Conservation (phyloP, 2,888 invertebrate genomes). For the Lypha dubia region DNA sequence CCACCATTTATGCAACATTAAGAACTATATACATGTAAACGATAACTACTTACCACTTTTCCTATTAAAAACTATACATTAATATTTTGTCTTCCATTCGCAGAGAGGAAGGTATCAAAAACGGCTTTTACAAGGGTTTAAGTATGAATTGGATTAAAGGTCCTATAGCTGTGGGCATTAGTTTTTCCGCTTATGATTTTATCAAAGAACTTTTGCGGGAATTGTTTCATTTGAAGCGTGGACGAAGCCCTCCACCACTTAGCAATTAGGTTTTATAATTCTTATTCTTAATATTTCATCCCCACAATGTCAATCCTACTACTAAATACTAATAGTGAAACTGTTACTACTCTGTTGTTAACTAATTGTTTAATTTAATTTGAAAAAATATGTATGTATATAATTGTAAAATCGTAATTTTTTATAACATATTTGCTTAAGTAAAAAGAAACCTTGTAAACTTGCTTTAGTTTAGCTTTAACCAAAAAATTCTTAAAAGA, state of each 20-base stretch:
- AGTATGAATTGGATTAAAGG: slow-evolving; percentile 99
- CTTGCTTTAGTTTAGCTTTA: slow-evolving; percentile 51
- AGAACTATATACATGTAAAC: slow-evolving; percentile 88
- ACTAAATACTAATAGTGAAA: background rate
- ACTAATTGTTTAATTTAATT: slow-evolving; percentile 58
- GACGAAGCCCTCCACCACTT: slow-evolving; percentile 73
- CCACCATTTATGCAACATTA: slow-evolving; percentile 88
- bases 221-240: slow-evolving; percentile 80
- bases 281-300: background rate
- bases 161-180: slow-evolving; percentile 95
- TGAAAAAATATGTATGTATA: slow-evolving; percentile 12
- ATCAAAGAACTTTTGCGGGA: slow-evolving; percentile 87
- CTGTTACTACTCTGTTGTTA: slow-evolving; percentile 54
- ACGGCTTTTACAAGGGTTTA: slow-evolving; percentile 98
- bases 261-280: slow-evolving; percentile 49
- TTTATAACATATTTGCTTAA: slow-evolving; percentile 14
- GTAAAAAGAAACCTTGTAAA: slow-evolving; percentile 31
- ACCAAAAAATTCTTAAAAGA: slow-evolving; percentile 32
- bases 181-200: slow-evolving; percentile 96
- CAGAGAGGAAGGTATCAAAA: slow-evolving; percentile 93
- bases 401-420: slow-evolving; percentile 9
- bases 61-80: background rate
- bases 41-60: background rate
- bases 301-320: slow-evolving; percentile 44
- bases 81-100: slow-evolving; percentile 73